Base-by-base conservation (phyloP, 2,113 vertebrate species). In the Muntiacus muntjak region DNA sequence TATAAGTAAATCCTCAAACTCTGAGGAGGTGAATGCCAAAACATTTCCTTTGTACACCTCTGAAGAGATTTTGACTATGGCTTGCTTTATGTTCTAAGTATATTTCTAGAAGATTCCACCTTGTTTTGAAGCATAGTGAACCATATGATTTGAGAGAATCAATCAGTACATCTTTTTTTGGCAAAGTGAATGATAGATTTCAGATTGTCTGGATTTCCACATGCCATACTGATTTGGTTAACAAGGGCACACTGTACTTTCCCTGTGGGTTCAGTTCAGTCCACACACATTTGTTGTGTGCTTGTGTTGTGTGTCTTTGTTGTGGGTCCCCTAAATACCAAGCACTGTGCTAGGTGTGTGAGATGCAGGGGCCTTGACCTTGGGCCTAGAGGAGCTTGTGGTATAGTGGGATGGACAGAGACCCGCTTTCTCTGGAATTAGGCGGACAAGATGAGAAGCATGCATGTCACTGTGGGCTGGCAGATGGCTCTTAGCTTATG, bases 61-160 rank as follows among this genome's bases (percentile, higher is more conserved):
- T 54, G 62, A 88, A 81, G 64, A 96, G 28, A 96, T 85, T 84
- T 81, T 91, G 85, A 79, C 54, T 64, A 52, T 62, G 91, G 40
- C 40, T 83, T 86, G 16, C 54, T 78, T 86, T 96, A 43, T 86
- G 45, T 62, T 92, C 58, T 96, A 40, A 64, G 40, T 58, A 16
- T 87, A 97, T 84, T 94, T 89, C 55, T 82, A 16, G 12, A 40
- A 93, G 40, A 96, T 71, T 60, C 47, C 25, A 36, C 67, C 84
- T 93, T 91, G 45, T 89, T 96, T 94, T 82, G 79, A 84, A 94
- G 28, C 25, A 89, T 19, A 62, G 58, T 43, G 82, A 96, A 45
- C 55, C 82, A 58, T 45, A 47, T 23, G 14, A 71, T 55, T 87
- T 83, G 60, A 96, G 90, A 91, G 82, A 91, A 93, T 58, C 81